phyloP scores from a whole-genome alignment of 2,113 vertebrate genomes.

The Centropus unirufus region DNA sequence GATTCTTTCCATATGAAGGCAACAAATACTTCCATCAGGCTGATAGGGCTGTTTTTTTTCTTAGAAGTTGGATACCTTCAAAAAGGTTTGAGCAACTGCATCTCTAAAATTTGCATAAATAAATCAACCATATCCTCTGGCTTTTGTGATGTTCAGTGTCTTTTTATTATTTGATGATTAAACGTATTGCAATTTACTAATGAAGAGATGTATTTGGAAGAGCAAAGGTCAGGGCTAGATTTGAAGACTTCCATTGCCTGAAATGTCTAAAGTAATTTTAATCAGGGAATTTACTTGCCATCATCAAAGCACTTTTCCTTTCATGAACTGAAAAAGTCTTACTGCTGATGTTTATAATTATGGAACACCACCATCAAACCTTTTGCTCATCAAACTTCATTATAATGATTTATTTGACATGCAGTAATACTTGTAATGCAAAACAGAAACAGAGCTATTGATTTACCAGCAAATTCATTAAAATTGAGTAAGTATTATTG shows the following conservation, averaged over 20 bases:
- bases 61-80: conserved; percentile 55
- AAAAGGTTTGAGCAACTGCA: conserved; percentile 1
- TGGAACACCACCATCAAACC: conserved; percentile 63
- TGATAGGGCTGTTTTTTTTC: conserved; percentile 1
- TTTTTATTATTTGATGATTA: conserved; percentile 72
- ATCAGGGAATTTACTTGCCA: conserved; percentile 63
- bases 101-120: conserved; percentile 68
- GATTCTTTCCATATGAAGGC: conserved; percentile 79
- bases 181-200: conserved; percentile 69
- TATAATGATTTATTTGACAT: conserved; percentile 74
- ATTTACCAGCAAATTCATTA: conserved; percentile 70
- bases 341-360: conserved; percentile 78
- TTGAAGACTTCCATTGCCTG: conserved; percentile 63
- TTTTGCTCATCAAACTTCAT: conserved; percentile 74
- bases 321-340: conserved; percentile 63
- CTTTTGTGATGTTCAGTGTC: conserved; percentile 63
- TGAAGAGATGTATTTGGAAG: conserved; percentile 67
- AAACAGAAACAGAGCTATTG: conserved; percentile 72
- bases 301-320: conserved; percentile 67
- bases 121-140: conserved; percentile 48
- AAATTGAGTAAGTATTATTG: conserved; percentile 73
- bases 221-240: conserved; percentile 46
- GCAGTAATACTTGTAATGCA: conserved; percentile 67
- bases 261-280: conserved; percentile 62
- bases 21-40: conserved; percentile 55